Evolutionary conservation across 2,888 invertebrate genomes (phyloP).

Genomic region (Drosophila quinaria): DNA sequence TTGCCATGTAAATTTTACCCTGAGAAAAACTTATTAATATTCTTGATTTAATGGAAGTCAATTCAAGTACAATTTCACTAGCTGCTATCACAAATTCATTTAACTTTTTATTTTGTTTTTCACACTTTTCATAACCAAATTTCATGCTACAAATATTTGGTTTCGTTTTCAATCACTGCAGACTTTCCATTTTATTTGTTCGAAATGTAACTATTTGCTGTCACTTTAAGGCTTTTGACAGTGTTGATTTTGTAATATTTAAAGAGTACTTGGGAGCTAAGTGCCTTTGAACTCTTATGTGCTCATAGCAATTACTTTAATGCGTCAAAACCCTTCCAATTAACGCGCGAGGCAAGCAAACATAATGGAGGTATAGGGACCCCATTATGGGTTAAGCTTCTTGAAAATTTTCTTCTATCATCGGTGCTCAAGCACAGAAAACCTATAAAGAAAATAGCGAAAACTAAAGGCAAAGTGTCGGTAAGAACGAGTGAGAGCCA

Average conservation of each 20-base stretch:
- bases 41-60: not conserved
- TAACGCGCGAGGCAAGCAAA: conserved; percentile 30
- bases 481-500: conserved; percentile 10
- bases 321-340: conserved; percentile 54
- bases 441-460: conserved; percentile 74
- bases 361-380: conserved; percentile 33
- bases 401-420: conserved; percentile 38
- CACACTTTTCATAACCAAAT: too few species aligned
- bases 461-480: conserved; percentile 68
- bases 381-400: conserved; percentile 28
- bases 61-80: not conserved
- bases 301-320: conserved; percentile 44
- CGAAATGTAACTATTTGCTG: conserved; percentile 13
- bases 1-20: not conserved
- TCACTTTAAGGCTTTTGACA: conserved; percentile 14
- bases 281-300: conserved; percentile 45
- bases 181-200: conserved; percentile 3
- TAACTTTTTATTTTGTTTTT: too few species aligned
- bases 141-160: not conserved
- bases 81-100: not conserved
- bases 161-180: not conserved
- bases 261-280: conserved; percentile 26
- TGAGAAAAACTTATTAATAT: not conserved
- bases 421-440: conserved; percentile 49
- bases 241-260: conserved; percentile 33